Conservation (phyloP, 30 jellyfish, hydroid and myxozoan species). For the Pelagia noctiluca region DNA sequence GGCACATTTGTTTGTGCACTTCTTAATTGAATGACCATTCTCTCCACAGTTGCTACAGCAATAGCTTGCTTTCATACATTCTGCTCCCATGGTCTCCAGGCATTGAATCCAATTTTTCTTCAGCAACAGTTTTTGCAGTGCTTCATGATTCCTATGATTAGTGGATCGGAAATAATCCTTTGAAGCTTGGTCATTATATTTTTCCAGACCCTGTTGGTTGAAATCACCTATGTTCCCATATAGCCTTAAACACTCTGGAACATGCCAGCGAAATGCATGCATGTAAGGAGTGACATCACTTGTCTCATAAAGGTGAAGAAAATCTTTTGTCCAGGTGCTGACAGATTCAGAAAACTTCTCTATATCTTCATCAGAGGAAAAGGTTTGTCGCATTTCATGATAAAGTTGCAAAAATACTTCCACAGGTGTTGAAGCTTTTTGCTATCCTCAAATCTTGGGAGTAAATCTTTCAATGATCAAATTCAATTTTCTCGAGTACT, state of each 20-base stretch:
- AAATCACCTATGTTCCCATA: background rate
- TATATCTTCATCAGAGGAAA: background rate
- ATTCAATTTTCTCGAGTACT: background rate
- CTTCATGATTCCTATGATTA: background rate
- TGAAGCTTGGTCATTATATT: background rate
- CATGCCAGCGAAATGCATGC: conserved; percentile 19
- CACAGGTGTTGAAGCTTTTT: background rate
- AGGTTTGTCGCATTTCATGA: background rate
- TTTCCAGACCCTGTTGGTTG: conserved; percentile 13
- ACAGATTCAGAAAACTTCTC: background rate
- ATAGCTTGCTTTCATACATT: background rate
- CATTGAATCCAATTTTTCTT: background rate
- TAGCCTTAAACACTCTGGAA: background rate
- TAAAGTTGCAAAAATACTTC: background rate
- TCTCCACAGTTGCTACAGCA: background rate
- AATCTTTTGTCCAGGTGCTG: background rate
- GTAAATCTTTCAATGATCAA: background rate
- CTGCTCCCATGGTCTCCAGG: background rate
- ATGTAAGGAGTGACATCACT: background rate
- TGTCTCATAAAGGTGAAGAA: background rate
- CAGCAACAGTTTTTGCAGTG: background rate
- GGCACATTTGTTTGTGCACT: background rate
- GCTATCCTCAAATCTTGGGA: background rate
- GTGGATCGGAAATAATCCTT: background rate
- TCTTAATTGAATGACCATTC: background rate